phyloP scores from a whole-genome alignment of 2,797 vertebrate genomes.

The Oryzias dopingdopingensis region DNA sequence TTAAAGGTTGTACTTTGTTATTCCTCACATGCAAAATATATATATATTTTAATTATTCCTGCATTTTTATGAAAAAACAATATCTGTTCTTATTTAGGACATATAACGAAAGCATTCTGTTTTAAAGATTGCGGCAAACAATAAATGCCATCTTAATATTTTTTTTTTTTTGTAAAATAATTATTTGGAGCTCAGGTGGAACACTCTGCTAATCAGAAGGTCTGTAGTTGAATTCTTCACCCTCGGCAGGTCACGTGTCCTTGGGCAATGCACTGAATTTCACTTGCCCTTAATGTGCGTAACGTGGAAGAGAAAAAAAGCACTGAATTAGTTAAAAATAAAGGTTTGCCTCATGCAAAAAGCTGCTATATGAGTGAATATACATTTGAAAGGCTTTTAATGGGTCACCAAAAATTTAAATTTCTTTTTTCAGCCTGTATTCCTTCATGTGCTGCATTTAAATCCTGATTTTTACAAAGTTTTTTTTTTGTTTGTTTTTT shows the following conservation, averaged over 20 bases:
- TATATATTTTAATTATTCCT: conserved; percentile 44
- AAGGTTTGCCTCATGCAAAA: no score
- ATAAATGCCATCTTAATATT: conserved; percentile 31
- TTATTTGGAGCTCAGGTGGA: conserved; percentile 41
- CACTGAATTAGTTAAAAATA: no score
- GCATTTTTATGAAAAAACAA: conserved; percentile 66
- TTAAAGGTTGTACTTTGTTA: conserved; percentile 39
- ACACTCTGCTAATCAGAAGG: no score
- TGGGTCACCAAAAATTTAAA: no score
- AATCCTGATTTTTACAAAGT: not conserved
- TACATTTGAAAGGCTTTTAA: no score
- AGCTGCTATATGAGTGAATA: no score
- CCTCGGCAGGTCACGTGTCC: no score
- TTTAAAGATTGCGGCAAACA: conserved; percentile 78
- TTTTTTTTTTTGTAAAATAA: conserved; percentile 76
- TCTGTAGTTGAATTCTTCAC: no score
- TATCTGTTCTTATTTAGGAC: conserved; percentile 62
- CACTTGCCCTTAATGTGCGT: no score
- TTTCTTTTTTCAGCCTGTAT: not conserved
- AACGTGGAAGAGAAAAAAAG: no score
- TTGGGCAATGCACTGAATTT: no score
- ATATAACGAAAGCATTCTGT: conserved; percentile 78
- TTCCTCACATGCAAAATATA: conserved; percentile 50
- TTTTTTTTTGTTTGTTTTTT: not conserved
- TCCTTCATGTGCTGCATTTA: not conserved